Percentiles rank a stretch among this genome's conserved stretches.
Conservation (phyloP, 2,797 vertebrate genomes). For the Gallirallus australis region DNA sequence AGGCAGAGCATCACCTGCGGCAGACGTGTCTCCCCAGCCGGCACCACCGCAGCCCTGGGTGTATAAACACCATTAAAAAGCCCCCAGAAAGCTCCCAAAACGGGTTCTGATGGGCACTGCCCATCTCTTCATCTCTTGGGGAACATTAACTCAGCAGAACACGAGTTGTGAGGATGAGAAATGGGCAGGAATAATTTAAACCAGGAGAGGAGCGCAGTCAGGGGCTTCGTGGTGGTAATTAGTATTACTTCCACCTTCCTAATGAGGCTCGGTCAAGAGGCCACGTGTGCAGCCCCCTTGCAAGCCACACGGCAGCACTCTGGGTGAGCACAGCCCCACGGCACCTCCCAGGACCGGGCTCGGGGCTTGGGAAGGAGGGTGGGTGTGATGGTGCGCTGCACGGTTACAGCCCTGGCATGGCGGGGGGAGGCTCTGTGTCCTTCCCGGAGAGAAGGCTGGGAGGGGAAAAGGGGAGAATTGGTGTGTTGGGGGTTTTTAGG, state of each 20-base stretch:
- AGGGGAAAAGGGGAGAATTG: neutral
- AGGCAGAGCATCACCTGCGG: neutral
- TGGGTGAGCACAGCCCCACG: accelerated
- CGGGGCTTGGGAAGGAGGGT: neutral
- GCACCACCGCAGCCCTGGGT: neutral
- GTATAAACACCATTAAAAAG: accelerated
- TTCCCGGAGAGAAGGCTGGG: accelerated
- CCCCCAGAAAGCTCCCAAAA: neutral
- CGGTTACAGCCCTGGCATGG: neutral
- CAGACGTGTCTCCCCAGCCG: neutral
- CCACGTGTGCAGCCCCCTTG: neutral
- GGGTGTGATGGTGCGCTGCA: accelerated
- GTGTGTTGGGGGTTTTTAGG: accelerated
- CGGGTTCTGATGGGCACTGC: neutral
- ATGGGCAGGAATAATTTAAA: neutral
- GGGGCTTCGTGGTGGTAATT: neutral
- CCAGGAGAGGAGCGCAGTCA: neutral
- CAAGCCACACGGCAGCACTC: accelerated
- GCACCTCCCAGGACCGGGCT: neutral
- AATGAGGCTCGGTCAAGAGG: neutral
- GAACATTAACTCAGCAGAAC: neutral
- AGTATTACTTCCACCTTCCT: neutral
- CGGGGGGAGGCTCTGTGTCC: no score
- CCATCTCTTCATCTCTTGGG: neutral
- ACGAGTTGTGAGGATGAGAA: neutral